phyloP scores from a whole-genome alignment of 2,113 vertebrate species.

The Sclerurus mexicanus region DNA sequence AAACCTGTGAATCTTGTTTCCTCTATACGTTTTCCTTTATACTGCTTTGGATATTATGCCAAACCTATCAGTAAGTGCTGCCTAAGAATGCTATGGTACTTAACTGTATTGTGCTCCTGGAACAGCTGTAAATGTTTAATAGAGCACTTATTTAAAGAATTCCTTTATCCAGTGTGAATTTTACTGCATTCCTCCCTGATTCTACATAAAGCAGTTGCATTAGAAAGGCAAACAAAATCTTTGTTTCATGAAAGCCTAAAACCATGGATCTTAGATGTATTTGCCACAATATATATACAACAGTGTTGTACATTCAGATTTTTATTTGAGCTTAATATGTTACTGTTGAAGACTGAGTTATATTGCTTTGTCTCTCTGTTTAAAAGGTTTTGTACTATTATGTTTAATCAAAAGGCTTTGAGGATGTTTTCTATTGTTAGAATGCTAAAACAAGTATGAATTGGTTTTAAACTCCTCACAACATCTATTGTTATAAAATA shows the following conservation, averaged over 20 bases:
- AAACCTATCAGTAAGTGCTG: neutral
- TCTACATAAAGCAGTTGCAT: neutral
- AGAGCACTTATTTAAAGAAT: neutral
- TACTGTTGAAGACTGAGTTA: neutral
- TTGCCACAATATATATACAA: neutral
- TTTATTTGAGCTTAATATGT: neutral
- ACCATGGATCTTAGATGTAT: neutral
- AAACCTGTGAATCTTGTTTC: neutral
- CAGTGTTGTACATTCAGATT: neutral
- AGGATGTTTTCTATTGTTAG: neutral
- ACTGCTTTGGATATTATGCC: neutral
- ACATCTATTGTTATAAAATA: neutral
- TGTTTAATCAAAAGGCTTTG: neutral
- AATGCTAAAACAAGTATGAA: neutral
- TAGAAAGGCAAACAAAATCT: neutral
- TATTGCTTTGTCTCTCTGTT: neutral
- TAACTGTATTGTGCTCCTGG: neutral
- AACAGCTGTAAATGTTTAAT: slow-evolving; percentile 5
- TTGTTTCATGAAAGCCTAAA: neutral
- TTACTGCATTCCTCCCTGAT: neutral
- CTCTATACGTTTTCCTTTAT: neutral
- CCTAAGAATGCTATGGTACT: neutral
- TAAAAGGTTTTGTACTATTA: neutral
- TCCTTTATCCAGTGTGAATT: neutral
- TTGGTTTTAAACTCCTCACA: neutral